Conservation (phyloP, 2,797 vertebrate species). For the Anolis apletophallus region DNA sequence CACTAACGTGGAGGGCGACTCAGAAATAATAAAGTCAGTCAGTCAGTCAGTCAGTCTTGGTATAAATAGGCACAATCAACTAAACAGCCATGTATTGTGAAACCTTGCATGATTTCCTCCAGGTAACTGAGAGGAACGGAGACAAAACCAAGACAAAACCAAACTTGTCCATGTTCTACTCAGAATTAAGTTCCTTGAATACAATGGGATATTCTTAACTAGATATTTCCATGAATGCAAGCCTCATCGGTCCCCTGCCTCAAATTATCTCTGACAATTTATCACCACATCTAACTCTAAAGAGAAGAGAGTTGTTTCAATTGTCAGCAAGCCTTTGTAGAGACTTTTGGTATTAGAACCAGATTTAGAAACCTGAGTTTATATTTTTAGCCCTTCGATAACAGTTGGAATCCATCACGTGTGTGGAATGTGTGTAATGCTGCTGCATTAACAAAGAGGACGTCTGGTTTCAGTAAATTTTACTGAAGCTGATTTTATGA, state of each 20-base stretch:
- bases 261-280: constrained; percentile 4
- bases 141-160: not conserved
- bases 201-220: not conserved
- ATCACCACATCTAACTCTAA: not conserved
- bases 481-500: not conserved
- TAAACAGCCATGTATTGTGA: constrained; percentile 16
- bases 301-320: not conserved
- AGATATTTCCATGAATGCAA: not conserved
- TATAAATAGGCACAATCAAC: constrained; percentile 14
- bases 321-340: not conserved
- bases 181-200: not conserved
- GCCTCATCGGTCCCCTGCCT: not conserved
- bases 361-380: constrained; percentile 8
- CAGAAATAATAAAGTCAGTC: too few relatives aligned
- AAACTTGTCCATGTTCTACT: not conserved
- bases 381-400: constrained; percentile 16
- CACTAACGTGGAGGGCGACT: too few relatives aligned
- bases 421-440: not conserved
- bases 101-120: not conserved
- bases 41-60: too few relatives aligned
- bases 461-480: not conserved
- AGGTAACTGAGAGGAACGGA: not conserved
- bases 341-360: constrained; percentile 5
- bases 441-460: not conserved
- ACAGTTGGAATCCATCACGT: not conserved